Evolutionary conservation across 2,113 vertebrate genomes (phyloP).

Genomic region (Dendropsophus ebraccatus): DNA sequence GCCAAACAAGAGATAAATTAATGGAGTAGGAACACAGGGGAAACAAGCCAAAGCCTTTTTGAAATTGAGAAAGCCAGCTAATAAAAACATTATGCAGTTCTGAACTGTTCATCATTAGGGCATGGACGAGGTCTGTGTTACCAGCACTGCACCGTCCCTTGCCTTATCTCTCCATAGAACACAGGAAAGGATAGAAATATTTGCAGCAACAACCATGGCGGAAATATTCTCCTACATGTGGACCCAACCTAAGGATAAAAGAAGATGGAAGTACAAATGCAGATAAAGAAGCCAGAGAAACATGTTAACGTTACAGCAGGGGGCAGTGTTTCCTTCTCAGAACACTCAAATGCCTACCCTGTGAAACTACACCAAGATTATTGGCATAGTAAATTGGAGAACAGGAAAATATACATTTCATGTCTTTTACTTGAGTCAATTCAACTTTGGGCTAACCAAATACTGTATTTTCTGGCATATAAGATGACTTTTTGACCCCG

Average conservation of each 20-base stretch:
- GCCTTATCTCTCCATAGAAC: not conserved
- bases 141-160: not conserved
- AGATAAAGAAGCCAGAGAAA: not conserved
- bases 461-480: too few species aligned
- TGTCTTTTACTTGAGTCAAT: too few species aligned
- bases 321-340: not conserved
- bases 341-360: too few species aligned
- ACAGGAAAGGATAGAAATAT: too few species aligned
- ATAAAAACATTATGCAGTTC: constrained; percentile 23
- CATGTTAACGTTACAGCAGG: not conserved
- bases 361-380: too few species aligned
- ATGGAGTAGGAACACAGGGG: not conserved
- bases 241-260: not conserved
- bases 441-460: too few species aligned
- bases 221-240: too few species aligned
- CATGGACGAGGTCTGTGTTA: not conserved
- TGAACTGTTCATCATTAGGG: not conserved
- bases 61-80: not conserved
- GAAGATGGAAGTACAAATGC: not conserved
- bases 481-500: too few species aligned
- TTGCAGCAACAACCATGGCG: too few species aligned
- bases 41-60: constrained; percentile 20
- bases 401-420: too few species aligned
- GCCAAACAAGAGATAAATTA: constrained; percentile 34
- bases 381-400: too few species aligned